Percentiles rank a stretch among this genome's conserved stretches.
Conservation (phyloP, 2,113 vertebrate genomes). For the Murina feae region DNA sequence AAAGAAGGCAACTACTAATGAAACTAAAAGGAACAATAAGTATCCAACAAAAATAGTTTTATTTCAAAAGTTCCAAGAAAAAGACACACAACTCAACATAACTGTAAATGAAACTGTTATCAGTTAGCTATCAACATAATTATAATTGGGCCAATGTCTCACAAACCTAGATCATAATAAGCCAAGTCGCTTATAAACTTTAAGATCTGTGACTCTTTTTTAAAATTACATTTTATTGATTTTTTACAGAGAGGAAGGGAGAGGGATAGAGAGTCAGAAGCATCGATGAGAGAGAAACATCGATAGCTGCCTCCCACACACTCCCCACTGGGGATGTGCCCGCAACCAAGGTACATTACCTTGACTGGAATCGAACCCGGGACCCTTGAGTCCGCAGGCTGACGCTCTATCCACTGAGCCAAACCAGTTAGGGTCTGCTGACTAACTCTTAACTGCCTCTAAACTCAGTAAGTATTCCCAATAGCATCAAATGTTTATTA, state of each 20-base stretch:
- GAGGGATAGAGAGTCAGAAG: too few relatives aligned
- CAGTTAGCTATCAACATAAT: not conserved
- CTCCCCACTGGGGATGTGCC: too few relatives aligned
- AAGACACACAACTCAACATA: not conserved
- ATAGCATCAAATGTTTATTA: conserved; percentile 4
- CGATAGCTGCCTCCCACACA: too few relatives aligned
- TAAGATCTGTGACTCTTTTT: not conserved
- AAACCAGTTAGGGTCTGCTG: too few relatives aligned
- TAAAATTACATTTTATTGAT: too few relatives aligned
- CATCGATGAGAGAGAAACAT: too few relatives aligned
- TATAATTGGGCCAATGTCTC: not conserved
- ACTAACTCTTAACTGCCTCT: conserved; percentile 16
- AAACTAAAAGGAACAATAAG: not conserved
- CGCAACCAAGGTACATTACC: too few relatives aligned
- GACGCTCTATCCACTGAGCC: too few relatives aligned
- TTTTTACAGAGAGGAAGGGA: too few relatives aligned
- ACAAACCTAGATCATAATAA: not conserved
- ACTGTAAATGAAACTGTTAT: not conserved
- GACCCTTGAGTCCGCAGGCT: too few relatives aligned
- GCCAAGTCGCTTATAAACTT: not conserved
- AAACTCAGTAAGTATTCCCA: not conserved
- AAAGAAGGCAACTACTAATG: not conserved
- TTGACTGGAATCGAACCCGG: too few relatives aligned
- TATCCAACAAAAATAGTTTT: not conserved
- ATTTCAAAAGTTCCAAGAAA: not conserved